A percentile compares a stretch with the other conserved stretches of the same genome.
Conservation (phyloP, 2,113 vertebrate species). For the Podarcis cretensis region DNA sequence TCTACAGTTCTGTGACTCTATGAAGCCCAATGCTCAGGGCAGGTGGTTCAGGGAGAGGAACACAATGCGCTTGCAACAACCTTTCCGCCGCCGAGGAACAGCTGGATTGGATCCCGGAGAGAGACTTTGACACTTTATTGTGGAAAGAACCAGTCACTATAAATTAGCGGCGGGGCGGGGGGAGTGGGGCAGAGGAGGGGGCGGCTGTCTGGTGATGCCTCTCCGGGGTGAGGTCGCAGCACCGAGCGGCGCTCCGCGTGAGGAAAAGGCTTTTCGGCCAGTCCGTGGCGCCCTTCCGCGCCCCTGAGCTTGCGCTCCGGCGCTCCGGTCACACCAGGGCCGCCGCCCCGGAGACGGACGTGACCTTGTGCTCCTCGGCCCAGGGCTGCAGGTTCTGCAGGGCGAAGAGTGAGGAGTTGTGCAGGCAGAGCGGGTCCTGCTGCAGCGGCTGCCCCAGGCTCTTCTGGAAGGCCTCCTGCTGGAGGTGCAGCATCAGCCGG, state of each 20-base stretch:
- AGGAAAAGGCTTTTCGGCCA: not conserved
- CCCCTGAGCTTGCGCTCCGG: not conserved
- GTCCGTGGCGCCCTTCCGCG: not conserved
- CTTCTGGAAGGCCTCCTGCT: constrained; percentile 96
- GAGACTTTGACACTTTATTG: not conserved
- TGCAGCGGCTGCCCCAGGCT: constrained; percentile 84
- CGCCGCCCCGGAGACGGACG: constrained; percentile 91
- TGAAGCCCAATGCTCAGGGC: not conserved
- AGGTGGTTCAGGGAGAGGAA: not conserved
- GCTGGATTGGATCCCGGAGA: not conserved
- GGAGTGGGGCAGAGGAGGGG: rapidly evolving
- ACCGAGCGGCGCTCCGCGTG: not conserved
- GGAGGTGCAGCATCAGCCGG: constrained; percentile 95
- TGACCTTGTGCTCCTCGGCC: constrained; percentile 96
- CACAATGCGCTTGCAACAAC: not conserved
- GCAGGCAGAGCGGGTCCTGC: constrained; percentile 95
- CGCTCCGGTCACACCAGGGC: constrained; percentile 84
- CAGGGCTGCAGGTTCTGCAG: constrained; percentile 98
- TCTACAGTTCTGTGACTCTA: too few relatives aligned
- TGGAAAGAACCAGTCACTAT: not conserved
- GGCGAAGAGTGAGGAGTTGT: constrained; percentile 97
- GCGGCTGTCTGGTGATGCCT: not conserved
- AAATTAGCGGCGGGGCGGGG: not conserved
- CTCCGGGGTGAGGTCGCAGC: not conserved
- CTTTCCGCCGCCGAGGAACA: not conserved